Evolutionary conservation across 1,140 invertebrate genomes (phyloP), one percentile per base, ranked within the genome.

Genomic region (Diabrotica virgifera): DNA sequence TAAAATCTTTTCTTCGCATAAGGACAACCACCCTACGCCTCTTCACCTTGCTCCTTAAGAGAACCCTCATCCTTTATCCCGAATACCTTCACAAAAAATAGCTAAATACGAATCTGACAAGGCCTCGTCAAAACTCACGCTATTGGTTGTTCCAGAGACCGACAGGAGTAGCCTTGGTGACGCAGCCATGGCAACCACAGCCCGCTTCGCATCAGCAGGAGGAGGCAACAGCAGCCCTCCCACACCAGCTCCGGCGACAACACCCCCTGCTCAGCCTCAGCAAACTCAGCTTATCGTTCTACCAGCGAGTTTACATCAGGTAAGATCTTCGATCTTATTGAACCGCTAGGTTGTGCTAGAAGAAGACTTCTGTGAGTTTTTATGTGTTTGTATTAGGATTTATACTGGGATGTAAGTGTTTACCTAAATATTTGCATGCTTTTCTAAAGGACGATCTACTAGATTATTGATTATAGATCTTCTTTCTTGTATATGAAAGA

Each of bases 271-370:
- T 46, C 78, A 75, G 68, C 61, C 72, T 64, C 72, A 76, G 65
- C 70, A 76, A 55, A 76, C 77, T 37, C 76, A 77, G 71, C 75
- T 79, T 54, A 79, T 79, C 69, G 78, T 79, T 40, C 70, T 79
- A 59, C 78, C 78, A 68, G 78, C 78, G 68, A 78, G 77, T 76
- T 66, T 79, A 63, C 76, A 79, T 72, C 78, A 79, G 77, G 78
- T 79, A 78, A 72, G 52, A 54, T n/a, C 12, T 57, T 36, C 36
- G 54, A 60, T 60, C 14, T 52, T 46, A 36, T 35, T 52, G 53
- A 56, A 37, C 13, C n/a, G 13, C 38, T 37, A 11, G 4, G 57
- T 64, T 58, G 57, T 59, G 63, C 57, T 64, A 24, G 12, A 24
- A 24, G 24, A 24, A 24, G 24, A 24, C 24, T 24, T 24, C 24